A percentile compares a stretch with the other conserved stretches of the same genome.
Evolutionary conservation across 2,888 invertebrate genomes (phyloP).

Genomic region (Brassicogethes aeneus): DNA sequence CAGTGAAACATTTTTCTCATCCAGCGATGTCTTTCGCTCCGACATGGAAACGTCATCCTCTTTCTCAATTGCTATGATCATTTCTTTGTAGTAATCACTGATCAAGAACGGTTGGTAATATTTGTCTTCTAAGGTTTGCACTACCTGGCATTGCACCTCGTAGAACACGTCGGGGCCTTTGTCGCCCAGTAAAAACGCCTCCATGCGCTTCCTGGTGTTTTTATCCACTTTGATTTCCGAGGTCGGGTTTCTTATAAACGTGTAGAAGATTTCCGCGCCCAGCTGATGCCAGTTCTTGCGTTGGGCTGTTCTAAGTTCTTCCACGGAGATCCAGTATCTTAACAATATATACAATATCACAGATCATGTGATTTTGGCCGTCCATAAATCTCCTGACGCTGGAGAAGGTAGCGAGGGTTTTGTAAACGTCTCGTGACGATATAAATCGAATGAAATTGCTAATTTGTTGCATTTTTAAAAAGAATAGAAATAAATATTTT

Average conservation of each 20-base stretch:
- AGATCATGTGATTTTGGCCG: too few relatives aligned
- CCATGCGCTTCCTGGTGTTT: constrained; percentile 74
- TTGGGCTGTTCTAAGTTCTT: constrained; percentile 69
- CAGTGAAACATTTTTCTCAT: constrained; percentile 48
- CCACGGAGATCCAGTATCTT: constrained; percentile 68
- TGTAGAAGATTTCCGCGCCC: constrained; percentile 87
- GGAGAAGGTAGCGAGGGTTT: too few relatives aligned
- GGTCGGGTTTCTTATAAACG: constrained; percentile 72
- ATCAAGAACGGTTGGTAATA: constrained; percentile 84
- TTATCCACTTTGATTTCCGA: constrained; percentile 78
- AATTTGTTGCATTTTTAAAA: too few relatives aligned
- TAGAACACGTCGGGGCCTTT: constrained; percentile 83
- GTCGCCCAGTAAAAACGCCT: constrained; percentile 74
- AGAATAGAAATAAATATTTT: too few relatives aligned
- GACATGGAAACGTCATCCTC: constrained; percentile 42
- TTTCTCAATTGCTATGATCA: constrained; percentile 56
- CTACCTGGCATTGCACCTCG: constrained; percentile 73
- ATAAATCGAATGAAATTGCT: too few relatives aligned
- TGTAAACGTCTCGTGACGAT: too few relatives aligned
- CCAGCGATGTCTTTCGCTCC: constrained; percentile 38
- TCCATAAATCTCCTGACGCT: too few relatives aligned
- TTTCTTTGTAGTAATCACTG: constrained; percentile 73
- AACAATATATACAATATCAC: too few relatives aligned
- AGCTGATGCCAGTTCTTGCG: constrained; percentile 74
- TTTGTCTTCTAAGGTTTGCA: constrained; percentile 73